A percentile compares a stretch with the other conserved stretches of the same genome.
phyloP scores from a whole-genome alignment of 2,797 vertebrate genomes.

The Myotis vivesi region DNA sequence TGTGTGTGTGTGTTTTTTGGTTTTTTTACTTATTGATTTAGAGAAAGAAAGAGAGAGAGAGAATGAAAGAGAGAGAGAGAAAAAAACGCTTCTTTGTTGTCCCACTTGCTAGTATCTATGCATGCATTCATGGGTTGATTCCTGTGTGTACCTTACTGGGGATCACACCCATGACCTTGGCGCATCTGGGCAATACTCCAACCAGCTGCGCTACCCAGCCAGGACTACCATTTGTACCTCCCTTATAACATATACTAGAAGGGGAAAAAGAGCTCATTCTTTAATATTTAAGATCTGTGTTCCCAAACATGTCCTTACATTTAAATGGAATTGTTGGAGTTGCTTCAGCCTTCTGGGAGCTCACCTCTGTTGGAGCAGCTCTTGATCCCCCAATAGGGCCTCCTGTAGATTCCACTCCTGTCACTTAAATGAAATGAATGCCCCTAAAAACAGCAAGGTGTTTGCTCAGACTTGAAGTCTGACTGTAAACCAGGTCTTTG shows the following conservation, averaged over 20 bases:
- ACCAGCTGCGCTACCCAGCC: not conserved
- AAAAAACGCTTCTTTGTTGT: not conserved
- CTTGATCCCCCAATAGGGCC: accelerated
- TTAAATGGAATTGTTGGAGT: not conserved
- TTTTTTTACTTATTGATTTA: not conserved
- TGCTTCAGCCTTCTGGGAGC: not conserved
- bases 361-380: not conserved
- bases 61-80: not conserved
- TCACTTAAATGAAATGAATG: not conserved
- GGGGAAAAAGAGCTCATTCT: not conserved
- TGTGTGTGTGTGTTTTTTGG: too few species aligned
- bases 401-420: not conserved
- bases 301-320: not conserved
- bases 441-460: not conserved
- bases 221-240: not conserved
- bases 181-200: not conserved
- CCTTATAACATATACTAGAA: not conserved
- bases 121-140: not conserved
- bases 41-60: not conserved
- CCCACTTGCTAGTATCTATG: not conserved
- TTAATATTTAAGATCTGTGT: not conserved
- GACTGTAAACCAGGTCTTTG: not conserved
- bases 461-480: not conserved
- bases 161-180: not conserved
- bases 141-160: not conserved